Percentiles rank a stretch among this genome's conserved stretches.
Conservation (phyloP, 1,140 invertebrate genomes). For the Listronotus bonariensis region DNA sequence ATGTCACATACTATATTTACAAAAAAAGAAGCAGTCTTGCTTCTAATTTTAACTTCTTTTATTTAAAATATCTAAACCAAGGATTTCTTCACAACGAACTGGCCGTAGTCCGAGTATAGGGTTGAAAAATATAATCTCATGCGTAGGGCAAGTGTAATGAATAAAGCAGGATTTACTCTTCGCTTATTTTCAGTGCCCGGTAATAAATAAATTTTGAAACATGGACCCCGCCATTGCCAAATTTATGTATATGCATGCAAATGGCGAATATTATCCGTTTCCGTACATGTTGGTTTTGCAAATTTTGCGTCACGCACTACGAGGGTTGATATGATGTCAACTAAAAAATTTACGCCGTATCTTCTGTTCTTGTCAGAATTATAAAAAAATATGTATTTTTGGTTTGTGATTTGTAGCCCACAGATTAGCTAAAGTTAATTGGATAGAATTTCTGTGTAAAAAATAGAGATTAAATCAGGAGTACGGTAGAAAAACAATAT, state of each 20-base stretch:
- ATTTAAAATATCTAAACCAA: not conserved
- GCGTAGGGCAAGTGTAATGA: constrained; percentile 19
- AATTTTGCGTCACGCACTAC: too few relatives aligned
- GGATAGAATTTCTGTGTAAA: too few relatives aligned
- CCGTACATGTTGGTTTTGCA: not conserved
- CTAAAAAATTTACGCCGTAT: not conserved
- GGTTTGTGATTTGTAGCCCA: too few relatives aligned
- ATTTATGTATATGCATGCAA: constrained; percentile 20
- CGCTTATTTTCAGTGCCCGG: constrained; percentile 14
- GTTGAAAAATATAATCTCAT: constrained; percentile 16
- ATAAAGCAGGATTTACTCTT: constrained; percentile 27
- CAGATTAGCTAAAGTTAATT: too few relatives aligned
- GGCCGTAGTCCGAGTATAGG: not conserved
- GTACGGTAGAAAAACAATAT: too few relatives aligned
- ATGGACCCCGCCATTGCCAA: not conserved
- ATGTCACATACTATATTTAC: too few relatives aligned
- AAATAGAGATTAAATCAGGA: too few relatives aligned
- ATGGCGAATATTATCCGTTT: constrained; percentile 24
- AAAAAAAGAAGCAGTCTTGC: too few relatives aligned
- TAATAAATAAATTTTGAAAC: constrained; percentile 26
- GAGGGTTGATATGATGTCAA: not conserved
- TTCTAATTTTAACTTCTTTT: not conserved
- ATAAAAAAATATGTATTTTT: too few relatives aligned
- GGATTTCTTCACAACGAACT: too few relatives aligned
- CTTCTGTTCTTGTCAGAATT: not conserved